Conservation (phyloP, 1,140 invertebrate genomes). For the Bilobella aurantiaca region DNA sequence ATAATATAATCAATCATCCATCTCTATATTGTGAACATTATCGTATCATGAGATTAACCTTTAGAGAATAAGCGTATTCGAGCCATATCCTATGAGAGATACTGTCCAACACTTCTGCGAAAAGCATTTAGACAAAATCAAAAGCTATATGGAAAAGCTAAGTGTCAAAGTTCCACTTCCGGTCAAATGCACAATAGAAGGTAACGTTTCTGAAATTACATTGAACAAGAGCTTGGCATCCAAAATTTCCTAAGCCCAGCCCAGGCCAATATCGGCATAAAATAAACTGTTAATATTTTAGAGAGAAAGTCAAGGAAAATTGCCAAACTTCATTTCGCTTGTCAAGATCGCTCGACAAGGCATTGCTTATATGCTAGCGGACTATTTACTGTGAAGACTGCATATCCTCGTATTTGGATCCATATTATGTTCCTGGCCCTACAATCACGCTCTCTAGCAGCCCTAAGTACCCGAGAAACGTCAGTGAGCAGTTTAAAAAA, state of each 20-base stretch:
- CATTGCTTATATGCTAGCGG: conserved; percentile 81
- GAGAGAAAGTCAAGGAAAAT: conserved; percentile 72
- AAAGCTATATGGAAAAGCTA: conserved; percentile 77
- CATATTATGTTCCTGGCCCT: conserved; percentile 90
- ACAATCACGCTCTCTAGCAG: conserved; percentile 65
- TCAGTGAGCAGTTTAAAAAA: conserved; percentile 73
- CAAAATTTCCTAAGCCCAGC: no score
- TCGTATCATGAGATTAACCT: no score
- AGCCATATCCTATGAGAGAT: conserved; percentile 75
- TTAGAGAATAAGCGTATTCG: conserved; percentile 73
- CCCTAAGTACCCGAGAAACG: conserved; percentile 69
- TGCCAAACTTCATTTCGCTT: conserved; percentile 78
- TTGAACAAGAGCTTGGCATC: no score
- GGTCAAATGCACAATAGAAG: conserved; percentile 80
- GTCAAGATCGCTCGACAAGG: conserved; percentile 62
- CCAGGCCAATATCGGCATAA: no score
- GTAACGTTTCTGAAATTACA: no score
- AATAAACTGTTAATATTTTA: conserved; percentile 41
- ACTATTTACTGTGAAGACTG: conserved; percentile 62
- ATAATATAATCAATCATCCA: no score
- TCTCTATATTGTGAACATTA: no score
- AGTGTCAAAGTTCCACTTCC: conserved; percentile 73
- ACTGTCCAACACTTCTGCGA: conserved; percentile 89
- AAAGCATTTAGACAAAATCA: conserved; percentile 83
- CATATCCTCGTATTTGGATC: conserved; percentile 69